phyloP scores from a whole-genome alignment of 37 sponge, comb jelly and placozoan species.

The Aplysina aerophoba region DNA sequence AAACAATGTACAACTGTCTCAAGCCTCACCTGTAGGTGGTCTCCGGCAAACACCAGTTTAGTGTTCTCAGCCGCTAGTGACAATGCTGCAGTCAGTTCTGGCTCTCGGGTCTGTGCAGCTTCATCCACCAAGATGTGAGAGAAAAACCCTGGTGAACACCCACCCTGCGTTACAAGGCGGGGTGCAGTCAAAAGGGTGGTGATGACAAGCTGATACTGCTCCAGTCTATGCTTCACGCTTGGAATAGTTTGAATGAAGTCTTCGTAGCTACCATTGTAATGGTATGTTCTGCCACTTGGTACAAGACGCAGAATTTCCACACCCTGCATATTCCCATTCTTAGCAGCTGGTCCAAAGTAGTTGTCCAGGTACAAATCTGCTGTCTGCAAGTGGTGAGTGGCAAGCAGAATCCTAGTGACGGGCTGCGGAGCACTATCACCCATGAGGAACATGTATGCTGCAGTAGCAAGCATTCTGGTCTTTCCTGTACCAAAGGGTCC shows the following conservation, averaged over 20 bases:
- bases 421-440: too few relatives aligned
- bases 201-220: slow-evolving; percentile 1
- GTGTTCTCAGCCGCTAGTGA: neutral
- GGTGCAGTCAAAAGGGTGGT: slow-evolving; percentile 24
- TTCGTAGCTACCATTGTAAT: neutral
- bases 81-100: slow-evolving; percentile 15
- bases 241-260: neutral
- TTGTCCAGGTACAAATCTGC: slow-evolving; percentile 27
- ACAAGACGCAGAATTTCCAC: neutral
- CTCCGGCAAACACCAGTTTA: slow-evolving; percentile 18
- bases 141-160: neutral
- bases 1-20: too few relatives aligned
- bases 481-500: slow-evolving; percentile 61
- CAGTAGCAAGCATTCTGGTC: slow-evolving; percentile 39
- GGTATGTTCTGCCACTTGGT: neutral
- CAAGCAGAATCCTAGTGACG: neutral
- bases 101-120: slow-evolving; percentile 30
- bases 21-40: slow-evolving; percentile 20
- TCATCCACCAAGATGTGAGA: slow-evolving; percentile 31
- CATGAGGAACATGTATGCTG: slow-evolving; percentile 13
- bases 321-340: neutral
- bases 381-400: slow-evolving; percentile 18
- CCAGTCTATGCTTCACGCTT: neutral
- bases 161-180: neutral
- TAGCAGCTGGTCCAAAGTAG: slow-evolving; percentile 32